phyloP scores from a whole-genome alignment of 2,797 vertebrate genomes.

The Megalops cyprinoides region DNA sequence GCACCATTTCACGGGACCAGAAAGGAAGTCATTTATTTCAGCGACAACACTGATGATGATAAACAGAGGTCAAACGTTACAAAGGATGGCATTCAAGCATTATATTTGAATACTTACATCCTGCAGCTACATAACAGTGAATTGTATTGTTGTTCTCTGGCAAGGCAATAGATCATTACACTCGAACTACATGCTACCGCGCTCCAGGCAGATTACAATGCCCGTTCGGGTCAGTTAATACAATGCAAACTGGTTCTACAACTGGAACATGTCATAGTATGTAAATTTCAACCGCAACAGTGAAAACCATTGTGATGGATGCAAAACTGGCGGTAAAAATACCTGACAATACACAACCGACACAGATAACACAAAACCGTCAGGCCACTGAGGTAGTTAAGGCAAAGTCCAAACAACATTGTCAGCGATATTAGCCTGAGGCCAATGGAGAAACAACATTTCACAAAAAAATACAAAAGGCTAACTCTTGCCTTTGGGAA shows the following conservation, averaged over 20 bases:
- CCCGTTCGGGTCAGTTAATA: neutral
- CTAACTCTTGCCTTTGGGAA: neutral
- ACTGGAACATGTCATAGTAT: neutral
- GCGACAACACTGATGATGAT: conserved; percentile 68
- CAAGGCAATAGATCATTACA: neutral
- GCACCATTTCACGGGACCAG: conserved; percentile 58
- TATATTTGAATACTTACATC: conserved; percentile 63
- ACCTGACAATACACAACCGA: neutral
- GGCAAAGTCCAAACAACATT: neutral
- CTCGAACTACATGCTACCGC: neutral
- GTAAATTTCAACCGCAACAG: neutral
- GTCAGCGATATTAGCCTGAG: neutral
- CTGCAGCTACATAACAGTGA: conserved; percentile 16
- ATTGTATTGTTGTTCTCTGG: neutral
- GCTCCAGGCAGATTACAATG: conserved; percentile 36
- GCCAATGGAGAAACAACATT: neutral
- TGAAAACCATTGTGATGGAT: neutral
- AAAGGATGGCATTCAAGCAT: conserved; percentile 70
- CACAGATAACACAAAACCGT: neutral
- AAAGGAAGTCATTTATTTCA: conserved; percentile 64
- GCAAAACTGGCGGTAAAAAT: neutral
- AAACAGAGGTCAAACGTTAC: conserved; percentile 68
- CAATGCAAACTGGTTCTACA: neutral
- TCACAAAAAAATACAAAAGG: neutral
- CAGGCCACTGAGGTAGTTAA: neutral